Conservation (phyloP, 2,888 invertebrate species). For the Sinohyriopsis cumingii region DNA sequence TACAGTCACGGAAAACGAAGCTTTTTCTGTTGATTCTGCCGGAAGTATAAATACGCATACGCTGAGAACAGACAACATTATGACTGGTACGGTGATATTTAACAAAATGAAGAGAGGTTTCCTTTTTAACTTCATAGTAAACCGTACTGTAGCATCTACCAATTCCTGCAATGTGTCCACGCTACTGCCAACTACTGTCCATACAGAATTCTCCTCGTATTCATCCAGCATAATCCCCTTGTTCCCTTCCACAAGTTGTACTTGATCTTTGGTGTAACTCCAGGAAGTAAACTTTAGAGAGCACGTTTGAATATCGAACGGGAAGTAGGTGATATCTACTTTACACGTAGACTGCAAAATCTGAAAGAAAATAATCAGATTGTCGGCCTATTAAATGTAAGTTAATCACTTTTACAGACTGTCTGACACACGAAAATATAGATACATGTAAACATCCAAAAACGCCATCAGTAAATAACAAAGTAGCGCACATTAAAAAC, state of each 20-base stretch:
- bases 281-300: constrained; percentile 35
- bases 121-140: constrained; percentile 32
- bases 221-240: constrained; percentile 23
- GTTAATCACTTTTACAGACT: too few relatives aligned
- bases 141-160: constrained; percentile 27
- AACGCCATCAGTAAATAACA: too few relatives aligned
- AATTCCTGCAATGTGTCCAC: constrained; percentile 13
- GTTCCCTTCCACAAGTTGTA: constrained; percentile 18
- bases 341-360: constrained; percentile 30
- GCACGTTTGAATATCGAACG: constrained; percentile 39
- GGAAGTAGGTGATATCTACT: constrained; percentile 35
- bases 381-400: too few relatives aligned
- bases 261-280: constrained; percentile 26
- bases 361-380: constrained; percentile 11
- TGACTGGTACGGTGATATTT: constrained; percentile 37
- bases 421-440: too few relatives aligned
- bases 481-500: too few relatives aligned
- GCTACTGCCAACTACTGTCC: constrained; percentile 24
- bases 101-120: constrained; percentile 41
- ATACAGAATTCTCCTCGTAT: constrained; percentile 32
- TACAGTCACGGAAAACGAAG: constrained; percentile 37
- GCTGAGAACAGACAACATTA: constrained; percentile 34
- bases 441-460: too few relatives aligned
- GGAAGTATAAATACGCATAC: constrained; percentile 40
- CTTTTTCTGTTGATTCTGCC: constrained; percentile 37